A percentile compares a stretch with the other conserved stretches of the same genome.
Conservation (phyloP, 2,113 vertebrate genomes). For the Grallaria varia region DNA sequence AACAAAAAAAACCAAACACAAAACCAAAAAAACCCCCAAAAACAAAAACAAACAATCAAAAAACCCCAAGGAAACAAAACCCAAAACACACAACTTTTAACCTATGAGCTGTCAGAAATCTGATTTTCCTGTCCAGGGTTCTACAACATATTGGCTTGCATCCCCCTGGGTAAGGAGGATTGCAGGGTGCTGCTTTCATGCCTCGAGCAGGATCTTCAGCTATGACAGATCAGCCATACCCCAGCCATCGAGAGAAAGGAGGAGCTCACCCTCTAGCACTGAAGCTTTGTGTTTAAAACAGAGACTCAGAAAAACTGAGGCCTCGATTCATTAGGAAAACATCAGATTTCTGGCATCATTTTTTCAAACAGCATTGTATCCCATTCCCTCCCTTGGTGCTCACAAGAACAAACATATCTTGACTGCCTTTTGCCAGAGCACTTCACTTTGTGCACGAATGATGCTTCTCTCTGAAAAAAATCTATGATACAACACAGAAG, state of each 20-base stretch:
- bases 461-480: background rate
- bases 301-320: background rate
- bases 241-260: rapidly evolving
- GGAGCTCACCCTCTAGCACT: background rate
- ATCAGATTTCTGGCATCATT: background rate
- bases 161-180: background rate
- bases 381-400: background rate
- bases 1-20: too few relatives aligned
- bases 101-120: background rate
- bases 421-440: background rate
- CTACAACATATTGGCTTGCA: background rate
- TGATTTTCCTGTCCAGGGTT: background rate
- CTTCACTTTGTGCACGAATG: background rate
- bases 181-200: background rate
- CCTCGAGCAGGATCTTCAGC: background rate
- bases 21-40: too few relatives aligned
- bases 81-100: background rate
- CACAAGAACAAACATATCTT: background rate
- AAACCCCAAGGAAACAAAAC: background rate
- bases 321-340: background rate
- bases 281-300: background rate
- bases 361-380: background rate
- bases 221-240: background rate
- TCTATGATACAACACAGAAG: background rate
- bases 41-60: background rate